Evolutionary conservation across 1,140 invertebrate species (phyloP), one percentile per base, ranked within the genome.

Genomic region (Campoletis sonorensis): DNA sequence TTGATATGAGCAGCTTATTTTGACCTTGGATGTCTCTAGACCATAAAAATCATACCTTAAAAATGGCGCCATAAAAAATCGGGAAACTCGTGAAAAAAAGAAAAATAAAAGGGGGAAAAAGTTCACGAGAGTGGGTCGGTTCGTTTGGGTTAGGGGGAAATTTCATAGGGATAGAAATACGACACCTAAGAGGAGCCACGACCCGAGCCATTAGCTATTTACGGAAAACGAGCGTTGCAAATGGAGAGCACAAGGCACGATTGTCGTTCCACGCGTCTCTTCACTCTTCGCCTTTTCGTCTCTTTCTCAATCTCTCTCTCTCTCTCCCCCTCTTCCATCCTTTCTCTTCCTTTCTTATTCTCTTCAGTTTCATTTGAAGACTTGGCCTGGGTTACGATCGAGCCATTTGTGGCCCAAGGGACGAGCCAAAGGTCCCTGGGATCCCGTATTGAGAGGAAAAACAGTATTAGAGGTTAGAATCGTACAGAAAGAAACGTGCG

Each of bases 131-230:
- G 70, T 70, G 21, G 16, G 27, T 54, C 27, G 37, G 21, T 18
- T 27, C 27, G 67, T 75, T 75, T 75, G 72, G 49, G 45, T 75
- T 58, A 3, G 21, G 72, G 27, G 68, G 30, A 79, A 79, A 26
- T n/a, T 67, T 21, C 26, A 23, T 54, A 54, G 37, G 51, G 45
- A 70, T 30, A 51, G 61, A 51, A 79, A 79, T 51, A 79, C 61
- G 61, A 70, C 51, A 54, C 51, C 70, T 72, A 80, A 54, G 71
- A 68, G 72, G 64, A 68, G 30, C 37, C 76, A 79, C 76, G 58
- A 67, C 67, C 58, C 72, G 72, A 67, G 76, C 76, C 76, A 79
- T 79, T 79, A 79, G 76, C 76, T 79, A 79, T 79, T 79, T 79
- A 79, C 76, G 64, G 76, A 70, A 79, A 79, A 79, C 76, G 58